Evolutionary conservation across 2,797 vertebrate species (phyloP), one percentile per base, ranked within the genome.

Genomic region (Acanthis flammea): DNA sequence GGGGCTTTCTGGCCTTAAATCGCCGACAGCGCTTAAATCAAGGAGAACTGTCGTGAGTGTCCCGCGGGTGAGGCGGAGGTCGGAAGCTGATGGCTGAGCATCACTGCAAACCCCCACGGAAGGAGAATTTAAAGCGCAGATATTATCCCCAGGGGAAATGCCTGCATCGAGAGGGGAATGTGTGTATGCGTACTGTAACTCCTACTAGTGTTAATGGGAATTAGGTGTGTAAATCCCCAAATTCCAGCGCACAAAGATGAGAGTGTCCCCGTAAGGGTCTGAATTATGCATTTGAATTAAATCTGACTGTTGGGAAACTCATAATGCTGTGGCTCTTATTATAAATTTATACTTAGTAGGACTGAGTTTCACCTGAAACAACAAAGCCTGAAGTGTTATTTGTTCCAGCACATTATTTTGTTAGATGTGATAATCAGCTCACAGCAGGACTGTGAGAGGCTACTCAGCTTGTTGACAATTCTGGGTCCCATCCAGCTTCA

Each of bases 321-420:
- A 21, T 80, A 96, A 88, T 70, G 55, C 55, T 84, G 86, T 78
- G 73, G 94, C 72, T 88, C 74, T 86, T 96, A 87, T 88, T 97
- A 67, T 77, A 83, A 83, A 93, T 97, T 97, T 97, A 93, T 97
- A 96, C 70, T 96, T 95, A 74, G 94, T 62, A 94, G 94, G 91
- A 77, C 85, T 78, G 79, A 91, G 88, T 90, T 96, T 96, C 94
- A 97, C 97, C 96, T 97, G 97, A 97, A 98, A 97, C 94, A 97
- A 97, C 95, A 97, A 82, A 96, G 85, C 86, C 95, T 65, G 76
- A 95, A 96, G 95, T 97, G 92, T 96, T 97, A 95, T 95, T 97
- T 97, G 95, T 96, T 96, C 86, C 87, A 96, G 93, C 94, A 96
- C 96, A 96, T 97, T 95, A 90, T 96, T 97, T 95, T 73, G 91